Percentiles rank a stretch among this genome's conserved stretches.
Evolutionary conservation across 2,113 vertebrate genomes (phyloP).

Genomic region (Capreolus pygargus): DNA sequence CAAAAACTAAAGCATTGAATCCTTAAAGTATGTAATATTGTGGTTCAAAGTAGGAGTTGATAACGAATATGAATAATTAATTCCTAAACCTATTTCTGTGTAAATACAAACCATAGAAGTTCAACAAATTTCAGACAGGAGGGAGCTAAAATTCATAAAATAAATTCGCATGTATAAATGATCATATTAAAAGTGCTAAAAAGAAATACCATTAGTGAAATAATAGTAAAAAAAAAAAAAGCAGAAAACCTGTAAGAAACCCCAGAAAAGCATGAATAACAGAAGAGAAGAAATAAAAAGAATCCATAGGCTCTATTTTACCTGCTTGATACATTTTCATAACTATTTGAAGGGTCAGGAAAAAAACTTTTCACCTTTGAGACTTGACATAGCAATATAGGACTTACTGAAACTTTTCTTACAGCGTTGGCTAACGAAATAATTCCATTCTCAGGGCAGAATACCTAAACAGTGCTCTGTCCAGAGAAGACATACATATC

Average conservation of each 20-base stretch:
- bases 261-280: conserved; percentile 8
- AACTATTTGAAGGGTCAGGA: conserved; percentile 17
- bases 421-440: conserved; percentile 16
- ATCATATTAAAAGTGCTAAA: not conserved
- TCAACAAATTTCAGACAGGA: not conserved
- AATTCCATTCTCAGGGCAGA: not conserved
- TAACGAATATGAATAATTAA: conserved; percentile 37
- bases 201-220: conserved; percentile 41
- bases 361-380: conserved; percentile 37
- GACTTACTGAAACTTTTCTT: conserved; percentile 4
- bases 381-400: conserved; percentile 12
- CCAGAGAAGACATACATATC: not conserved
- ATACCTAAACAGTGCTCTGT: not conserved
- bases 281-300: conserved; percentile 22
- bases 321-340: not conserved
- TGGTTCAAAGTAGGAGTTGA: not conserved
- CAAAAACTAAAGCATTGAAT: not conserved
- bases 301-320: not conserved
- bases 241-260: conserved; percentile 21
- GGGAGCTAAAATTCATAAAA: conserved; percentile 14
- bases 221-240: not conserved
- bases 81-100: not conserved
- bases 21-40: not conserved
- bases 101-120: conserved; percentile 8
- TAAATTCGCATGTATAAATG: not conserved